Evolutionary conservation across 2,888 invertebrate species (phyloP).

Genomic region (Globia sparganii): DNA sequence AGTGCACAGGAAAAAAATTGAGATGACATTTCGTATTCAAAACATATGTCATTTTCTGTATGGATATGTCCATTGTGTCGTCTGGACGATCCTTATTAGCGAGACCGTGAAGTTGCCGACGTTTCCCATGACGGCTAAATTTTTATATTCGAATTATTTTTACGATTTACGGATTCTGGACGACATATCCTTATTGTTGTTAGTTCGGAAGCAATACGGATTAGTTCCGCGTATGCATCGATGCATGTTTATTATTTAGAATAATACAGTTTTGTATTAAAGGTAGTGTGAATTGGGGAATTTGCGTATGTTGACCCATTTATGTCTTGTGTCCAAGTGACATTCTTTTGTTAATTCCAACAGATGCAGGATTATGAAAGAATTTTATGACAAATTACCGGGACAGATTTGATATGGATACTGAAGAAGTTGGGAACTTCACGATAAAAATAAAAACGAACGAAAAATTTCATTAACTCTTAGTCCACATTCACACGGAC

Average conservation of each 20-base stretch:
- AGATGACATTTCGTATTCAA: constrained; percentile 87
- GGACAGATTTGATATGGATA: constrained; percentile 20
- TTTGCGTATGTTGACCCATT: constrained; percentile 56
- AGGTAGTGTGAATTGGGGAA: constrained; percentile 46
- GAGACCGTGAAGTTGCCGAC: constrained; percentile 84
- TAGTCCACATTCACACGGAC: not conserved
- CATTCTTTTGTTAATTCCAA: constrained; percentile 26
- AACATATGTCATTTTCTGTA: constrained; percentile 88
- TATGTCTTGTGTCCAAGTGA: constrained; percentile 11
- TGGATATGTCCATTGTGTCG: constrained; percentile 82
- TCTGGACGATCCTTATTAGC: constrained; percentile 84
- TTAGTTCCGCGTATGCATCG: constrained; percentile 82
- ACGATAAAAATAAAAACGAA: not conserved
- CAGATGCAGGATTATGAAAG: constrained; percentile 26
- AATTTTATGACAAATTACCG: constrained; percentile 20
- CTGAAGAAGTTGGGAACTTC: not conserved
- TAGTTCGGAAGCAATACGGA: constrained; percentile 84
- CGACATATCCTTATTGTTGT: constrained; percentile 79
- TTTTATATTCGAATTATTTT: constrained; percentile 80
- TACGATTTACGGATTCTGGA: constrained; percentile 77
- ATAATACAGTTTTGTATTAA: constrained; percentile 55
- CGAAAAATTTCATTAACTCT: not conserved
- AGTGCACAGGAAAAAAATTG: constrained; percentile 73
- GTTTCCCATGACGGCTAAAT: constrained; percentile 89
- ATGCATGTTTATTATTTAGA: constrained; percentile 71